Evolutionary conservation across 2,888 invertebrate species (phyloP).

Genomic region (Tanypteryx hageni): DNA sequence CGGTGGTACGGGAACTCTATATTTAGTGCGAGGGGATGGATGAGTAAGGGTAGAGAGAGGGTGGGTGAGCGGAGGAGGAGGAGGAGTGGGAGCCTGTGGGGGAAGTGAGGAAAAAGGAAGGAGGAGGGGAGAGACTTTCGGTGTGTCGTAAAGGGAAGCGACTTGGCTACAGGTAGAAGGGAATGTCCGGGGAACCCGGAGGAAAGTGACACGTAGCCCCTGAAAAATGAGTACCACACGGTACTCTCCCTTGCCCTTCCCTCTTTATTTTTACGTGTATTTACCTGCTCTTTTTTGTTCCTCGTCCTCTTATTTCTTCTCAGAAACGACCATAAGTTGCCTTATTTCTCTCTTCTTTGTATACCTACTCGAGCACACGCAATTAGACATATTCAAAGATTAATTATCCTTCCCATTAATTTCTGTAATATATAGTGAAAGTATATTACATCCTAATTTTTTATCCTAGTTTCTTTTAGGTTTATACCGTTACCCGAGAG

Average conservation of each 20-base stretch:
- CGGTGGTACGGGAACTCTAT: neutral
- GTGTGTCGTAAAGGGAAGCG: slow-evolving; percentile 10
- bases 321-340: neutral
- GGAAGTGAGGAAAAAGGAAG: neutral
- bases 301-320: neutral
- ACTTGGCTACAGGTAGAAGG: slow-evolving; percentile 8
- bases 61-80: neutral
- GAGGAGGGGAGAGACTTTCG: neutral
- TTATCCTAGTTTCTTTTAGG: too few relatives aligned
- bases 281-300: neutral
- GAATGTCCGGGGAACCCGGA: slow-evolving; percentile 1
- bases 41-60: neutral
- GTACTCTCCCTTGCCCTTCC: neutral
- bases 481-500: too few relatives aligned
- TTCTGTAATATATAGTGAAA: too few relatives aligned
- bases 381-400: too few relatives aligned
- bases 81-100: neutral
- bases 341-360: neutral
- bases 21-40: slow-evolving; percentile 5
- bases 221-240: neutral
- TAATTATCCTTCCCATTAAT: too few relatives aligned
- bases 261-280: neutral
- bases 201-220: neutral
- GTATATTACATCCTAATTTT: too few relatives aligned
- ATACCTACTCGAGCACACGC: neutral